Percentiles rank a stretch among this genome's conserved stretches.
Evolutionary conservation across 1,140 invertebrate species (phyloP).

Genomic region (Eriosoma lanigerum): DNA sequence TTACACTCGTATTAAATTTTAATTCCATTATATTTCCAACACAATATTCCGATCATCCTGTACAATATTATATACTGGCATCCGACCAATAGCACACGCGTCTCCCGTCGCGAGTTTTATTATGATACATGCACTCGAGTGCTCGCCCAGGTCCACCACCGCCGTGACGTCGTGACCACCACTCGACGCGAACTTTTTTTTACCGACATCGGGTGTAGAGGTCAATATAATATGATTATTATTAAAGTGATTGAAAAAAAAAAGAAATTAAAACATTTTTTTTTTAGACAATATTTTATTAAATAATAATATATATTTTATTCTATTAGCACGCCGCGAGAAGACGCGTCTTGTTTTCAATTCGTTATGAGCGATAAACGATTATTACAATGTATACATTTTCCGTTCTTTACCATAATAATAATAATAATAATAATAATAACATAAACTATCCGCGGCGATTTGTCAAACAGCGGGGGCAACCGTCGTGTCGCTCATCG

Average conservation of each 20-base stretch:
- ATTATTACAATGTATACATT: too few relatives aligned
- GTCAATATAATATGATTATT: neutral
- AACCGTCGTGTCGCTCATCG: neutral
- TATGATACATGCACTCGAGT: neutral
- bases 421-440: neutral
- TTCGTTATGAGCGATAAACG: neutral
- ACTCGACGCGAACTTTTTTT: neutral
- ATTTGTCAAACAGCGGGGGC: constrained; percentile 30
- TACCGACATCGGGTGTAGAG: neutral
- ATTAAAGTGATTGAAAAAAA: too few relatives aligned
- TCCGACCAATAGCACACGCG: constrained; percentile 19
- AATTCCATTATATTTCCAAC: too few relatives aligned
- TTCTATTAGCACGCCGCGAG: too few relatives aligned
- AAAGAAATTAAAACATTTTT: too few relatives aligned
- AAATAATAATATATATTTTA: too few relatives aligned
- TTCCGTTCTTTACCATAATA: too few relatives aligned
- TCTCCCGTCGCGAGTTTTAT: too few relatives aligned
- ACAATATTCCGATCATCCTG: too few relatives aligned
- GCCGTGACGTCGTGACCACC: neutral
- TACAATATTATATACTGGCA: constrained; percentile 32
- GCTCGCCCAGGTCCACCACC: neutral
- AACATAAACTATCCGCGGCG: neutral
- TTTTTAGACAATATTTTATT: too few relatives aligned
- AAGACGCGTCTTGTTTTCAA: too few relatives aligned
- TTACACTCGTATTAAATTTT: too few relatives aligned